Base-by-base conservation (phyloP, 2,797 vertebrate genomes). In the Hypotaenidia okinawae region DNA sequence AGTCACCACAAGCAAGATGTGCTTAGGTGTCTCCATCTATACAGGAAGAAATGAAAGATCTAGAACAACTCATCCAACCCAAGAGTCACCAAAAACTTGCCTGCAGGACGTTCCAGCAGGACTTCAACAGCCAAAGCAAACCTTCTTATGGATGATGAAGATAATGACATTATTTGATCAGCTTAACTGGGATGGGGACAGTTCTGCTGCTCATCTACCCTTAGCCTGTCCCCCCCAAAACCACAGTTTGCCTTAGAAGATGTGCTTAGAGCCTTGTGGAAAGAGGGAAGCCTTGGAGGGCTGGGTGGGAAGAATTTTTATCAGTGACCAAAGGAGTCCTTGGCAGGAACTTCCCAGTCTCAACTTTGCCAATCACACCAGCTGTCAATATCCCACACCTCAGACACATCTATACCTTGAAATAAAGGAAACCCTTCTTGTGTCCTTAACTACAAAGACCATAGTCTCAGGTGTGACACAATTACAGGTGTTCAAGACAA, bases 331-430 rank as follows among this genome's bases (percentile, higher is more conserved):
- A 73, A 28, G 8, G 16, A 75, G 9, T 9, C 23, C 33, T 10
- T 1, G 4, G 25, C 37, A 76, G 33, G 49, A 81, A 58, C 18
- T 16, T 85, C 30, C 33, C 32, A 62, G 17, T 6, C 15, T 63
- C 45, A 41, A 25, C 37, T 12, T 33, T 7, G 24, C 19, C 39
- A 77, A 55, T 1, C 28, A 28, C 49, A 25, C 32, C 27, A 37
- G 17, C 0, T 45, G 32, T 12, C 25, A 70, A 33, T 4, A 47
- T 12, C 28, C 75, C 75, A 55, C 27, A 54, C 7, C 47, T 62
- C 52, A 10, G 32, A 59, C 2, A 43, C n/a, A 15, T 9, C 19
- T 16, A 27, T 0, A 2, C 3, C 17, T 39, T 5, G 14, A 2
- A 17, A 69, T 59, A 12, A 54, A 5, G 25, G 27, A 51, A 51